These are phyloP conservation scores for Phenganax marumi DNA, from an alignment of 92 coral and sea anemone genomes.

Conservation along the genomic window DNA sequence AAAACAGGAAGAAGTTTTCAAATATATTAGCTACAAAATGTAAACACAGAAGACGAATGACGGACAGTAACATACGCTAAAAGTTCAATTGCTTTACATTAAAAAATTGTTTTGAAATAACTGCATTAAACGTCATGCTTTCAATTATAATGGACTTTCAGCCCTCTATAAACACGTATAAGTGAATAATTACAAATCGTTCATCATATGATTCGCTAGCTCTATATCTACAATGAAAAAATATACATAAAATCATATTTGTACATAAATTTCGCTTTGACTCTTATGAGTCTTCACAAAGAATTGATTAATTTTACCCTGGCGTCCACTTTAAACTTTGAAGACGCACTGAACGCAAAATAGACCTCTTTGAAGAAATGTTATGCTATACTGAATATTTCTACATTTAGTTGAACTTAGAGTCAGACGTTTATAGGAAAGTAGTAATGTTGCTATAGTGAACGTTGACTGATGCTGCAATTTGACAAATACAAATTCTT, in stretches of 20 bases:
- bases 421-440: too few relatives aligned
- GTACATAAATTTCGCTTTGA: not conserved
- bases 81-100: slow-evolving; percentile 8
- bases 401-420: too few relatives aligned
- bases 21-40: not conserved
- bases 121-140: not conserved
- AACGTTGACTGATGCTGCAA: too few relatives aligned
- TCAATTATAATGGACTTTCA: not conserved
- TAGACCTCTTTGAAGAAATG: too few relatives aligned
- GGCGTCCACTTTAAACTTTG: not conserved
- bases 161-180: not conserved
- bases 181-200: slow-evolving; percentile 4
- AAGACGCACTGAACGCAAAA: too few relatives aligned
- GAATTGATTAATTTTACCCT: not conserved
- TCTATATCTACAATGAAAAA: not conserved
- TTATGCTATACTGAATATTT: too few relatives aligned
- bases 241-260: not conserved
- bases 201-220: slow-evolving; percentile 2
- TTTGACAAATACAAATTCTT: too few relatives aligned
- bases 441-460: too few relatives aligned
- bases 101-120: not conserved
- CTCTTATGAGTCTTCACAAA: too few relatives aligned
- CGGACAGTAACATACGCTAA: not conserved
- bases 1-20: not conserved
- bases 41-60: not conserved